phyloP scores from a whole-genome alignment of 2,113 vertebrate species.

The Tragelaphus strepsiceros region DNA sequence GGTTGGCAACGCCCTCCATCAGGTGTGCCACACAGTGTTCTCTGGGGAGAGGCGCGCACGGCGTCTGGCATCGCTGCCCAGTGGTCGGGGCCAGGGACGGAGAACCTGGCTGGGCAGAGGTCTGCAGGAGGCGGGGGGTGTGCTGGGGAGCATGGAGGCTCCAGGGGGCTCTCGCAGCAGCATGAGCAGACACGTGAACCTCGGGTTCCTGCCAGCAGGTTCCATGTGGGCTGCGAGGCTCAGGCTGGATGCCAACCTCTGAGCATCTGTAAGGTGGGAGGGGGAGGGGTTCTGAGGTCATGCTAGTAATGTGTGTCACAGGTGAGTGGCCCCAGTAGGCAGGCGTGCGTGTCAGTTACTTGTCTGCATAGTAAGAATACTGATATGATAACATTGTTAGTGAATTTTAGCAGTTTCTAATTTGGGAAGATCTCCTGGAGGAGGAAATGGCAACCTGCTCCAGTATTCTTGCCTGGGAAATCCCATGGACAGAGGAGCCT shows the following conservation, averaged over 20 bases:
- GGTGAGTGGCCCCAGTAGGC: neutral
- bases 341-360: neutral
- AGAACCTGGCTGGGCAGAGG: neutral
- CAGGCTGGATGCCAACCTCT: rapidly evolving
- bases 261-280: rapidly evolving
- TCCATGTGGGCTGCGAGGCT: rapidly evolving
- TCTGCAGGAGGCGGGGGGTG: no score
- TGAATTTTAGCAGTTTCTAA: neutral
- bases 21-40: neutral
- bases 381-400: no score
- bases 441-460: neutral
- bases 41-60: neutral
- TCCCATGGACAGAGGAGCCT: neutral
- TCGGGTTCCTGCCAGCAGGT: neutral
- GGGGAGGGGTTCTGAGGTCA: rapidly evolving
- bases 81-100: neutral
- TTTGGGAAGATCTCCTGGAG: neutral
- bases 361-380: neutral
- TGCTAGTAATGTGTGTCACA: neutral
- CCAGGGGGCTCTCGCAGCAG: neutral
- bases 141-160: rapidly evolving
- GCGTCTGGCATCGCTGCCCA: rapidly evolving
- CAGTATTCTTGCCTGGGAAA: neutral
- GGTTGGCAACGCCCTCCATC: rapidly evolving
- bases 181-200: neutral